Conservation (phyloP, 2,113 vertebrate species). For the Campylomormyrus tamandua region DNA sequence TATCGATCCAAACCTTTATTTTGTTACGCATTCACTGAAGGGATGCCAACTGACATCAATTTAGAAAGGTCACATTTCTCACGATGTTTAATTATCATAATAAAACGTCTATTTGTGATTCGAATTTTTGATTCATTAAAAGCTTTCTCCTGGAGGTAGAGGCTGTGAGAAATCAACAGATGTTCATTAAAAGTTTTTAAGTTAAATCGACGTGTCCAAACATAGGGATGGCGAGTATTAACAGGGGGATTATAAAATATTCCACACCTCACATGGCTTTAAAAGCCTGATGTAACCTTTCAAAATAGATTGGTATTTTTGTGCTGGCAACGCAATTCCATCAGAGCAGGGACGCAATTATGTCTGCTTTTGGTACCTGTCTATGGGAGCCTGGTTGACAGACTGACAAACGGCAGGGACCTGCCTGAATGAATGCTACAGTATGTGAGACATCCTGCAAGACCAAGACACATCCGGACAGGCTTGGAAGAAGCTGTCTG, state of each 20-base stretch:
- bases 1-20: neutral
- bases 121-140: neutral
- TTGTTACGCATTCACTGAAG: neutral
- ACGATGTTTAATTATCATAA: neutral
- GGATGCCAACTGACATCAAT: neutral
- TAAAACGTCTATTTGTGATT: neutral
- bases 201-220: neutral
- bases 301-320: neutral
- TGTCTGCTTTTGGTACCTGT: neutral
- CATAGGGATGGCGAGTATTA: neutral
- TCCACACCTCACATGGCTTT: neutral
- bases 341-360: neutral
- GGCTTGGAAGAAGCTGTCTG: neutral
- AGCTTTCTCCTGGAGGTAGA: neutral
- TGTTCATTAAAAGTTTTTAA: neutral
- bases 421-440: neutral
- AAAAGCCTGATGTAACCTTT: conserved; percentile 1
- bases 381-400: neutral
- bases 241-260: neutral
- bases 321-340: neutral
- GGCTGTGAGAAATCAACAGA: neutral
- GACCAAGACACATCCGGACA: neutral
- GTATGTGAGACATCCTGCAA: neutral
- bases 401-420: neutral
- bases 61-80: neutral